Evolutionary conservation across 2,113 vertebrate species (phyloP), one percentile per base, ranked within the genome.

Genomic region (Sceloporus tristichus): DNA sequence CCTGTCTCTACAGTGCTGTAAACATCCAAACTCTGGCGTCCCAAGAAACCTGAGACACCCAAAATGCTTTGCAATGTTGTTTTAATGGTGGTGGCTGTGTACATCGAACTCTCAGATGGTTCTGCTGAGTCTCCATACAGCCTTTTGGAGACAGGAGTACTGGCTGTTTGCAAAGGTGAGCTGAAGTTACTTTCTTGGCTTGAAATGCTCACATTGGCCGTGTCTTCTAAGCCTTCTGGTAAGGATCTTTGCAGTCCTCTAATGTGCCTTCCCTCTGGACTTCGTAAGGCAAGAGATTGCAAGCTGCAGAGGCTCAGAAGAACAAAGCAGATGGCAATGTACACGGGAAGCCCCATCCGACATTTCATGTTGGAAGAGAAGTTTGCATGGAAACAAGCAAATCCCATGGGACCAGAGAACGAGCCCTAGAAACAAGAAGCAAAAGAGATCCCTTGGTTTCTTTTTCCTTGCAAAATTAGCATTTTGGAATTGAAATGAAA

Each of bases 331-430:
- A 95, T 91, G 92, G 95, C 54, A 85, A 96, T 10, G 1, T 59
- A 96, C 85, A 86, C 21, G 14, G 91, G 81, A 88, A 90, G 73
- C 62, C 81, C 82, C 62, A 71, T 1, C 75, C 87, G n/a, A 86
- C 85, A 91, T 88, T 87, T 97, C 97, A 97, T 97, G 86, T 91
- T 90, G 92, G 92, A 94, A 84, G 89, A 74, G 68, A 88, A 79
- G 53, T n/a, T 85, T 21, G 65, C 53, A 71, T 91, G 82, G 88
- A 89, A 88, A 75, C 16, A 38, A 81, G 84, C 76, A 88, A 91
- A 88, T 78, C 76, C 82, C 81, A 89, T 38, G 82, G 88, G 82
- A 85, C 89, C 91, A 70, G 81, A 78, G 40, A 73, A 3, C 11
- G 86, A 91, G 65, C 88, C 94, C 97, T 98, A 80, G 19, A 88